Evolutionary conservation across 2,888 invertebrate genomes (phyloP).

Genomic region (Apodemia zela): DNA sequence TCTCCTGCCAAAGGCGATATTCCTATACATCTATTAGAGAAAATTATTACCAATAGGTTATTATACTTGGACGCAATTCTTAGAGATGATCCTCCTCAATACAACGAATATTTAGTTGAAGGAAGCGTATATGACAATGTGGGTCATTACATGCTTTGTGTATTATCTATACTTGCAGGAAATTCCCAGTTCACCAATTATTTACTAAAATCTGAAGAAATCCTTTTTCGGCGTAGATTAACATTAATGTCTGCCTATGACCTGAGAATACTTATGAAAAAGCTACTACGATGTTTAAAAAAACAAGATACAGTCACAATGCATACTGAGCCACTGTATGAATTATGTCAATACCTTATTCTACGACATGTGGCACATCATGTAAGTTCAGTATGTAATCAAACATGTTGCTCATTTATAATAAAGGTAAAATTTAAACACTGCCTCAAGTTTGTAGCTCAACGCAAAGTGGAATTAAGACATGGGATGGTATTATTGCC

Average conservation of each 20-base stretch:
- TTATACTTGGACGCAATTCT: constrained; percentile 65
- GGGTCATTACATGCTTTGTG: constrained; percentile 80
- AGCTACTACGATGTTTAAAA: constrained; percentile 49
- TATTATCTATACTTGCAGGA: constrained; percentile 50
- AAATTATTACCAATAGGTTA: constrained; percentile 71
- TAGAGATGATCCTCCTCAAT: constrained; percentile 45
- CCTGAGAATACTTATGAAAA: constrained; percentile 58
- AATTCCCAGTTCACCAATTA: constrained; percentile 50
- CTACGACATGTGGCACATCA: constrained; percentile 60
- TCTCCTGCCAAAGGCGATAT: constrained; percentile 76
- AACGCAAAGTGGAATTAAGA: constrained; percentile 70
- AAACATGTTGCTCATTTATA: constrained; percentile 44
- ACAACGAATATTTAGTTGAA: constrained; percentile 80
- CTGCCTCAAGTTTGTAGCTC: constrained; percentile 75
- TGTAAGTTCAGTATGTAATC: constrained; percentile 42
- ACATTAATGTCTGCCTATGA: constrained; percentile 51
- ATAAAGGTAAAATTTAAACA: constrained; percentile 76
- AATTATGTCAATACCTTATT: constrained; percentile 53
- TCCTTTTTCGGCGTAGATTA: constrained; percentile 52
- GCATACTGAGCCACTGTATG: constrained; percentile 45
- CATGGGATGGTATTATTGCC: constrained; percentile 75
- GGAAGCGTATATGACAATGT: constrained; percentile 80
- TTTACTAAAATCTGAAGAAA: constrained; percentile 55
- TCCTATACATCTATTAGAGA: constrained; percentile 74
- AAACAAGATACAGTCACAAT: constrained; percentile 39